These are phyloP conservation scores for Andrena fulva DNA, from an alignment of 2,888 invertebrate genomes.

Conservation along the genomic window DNA sequence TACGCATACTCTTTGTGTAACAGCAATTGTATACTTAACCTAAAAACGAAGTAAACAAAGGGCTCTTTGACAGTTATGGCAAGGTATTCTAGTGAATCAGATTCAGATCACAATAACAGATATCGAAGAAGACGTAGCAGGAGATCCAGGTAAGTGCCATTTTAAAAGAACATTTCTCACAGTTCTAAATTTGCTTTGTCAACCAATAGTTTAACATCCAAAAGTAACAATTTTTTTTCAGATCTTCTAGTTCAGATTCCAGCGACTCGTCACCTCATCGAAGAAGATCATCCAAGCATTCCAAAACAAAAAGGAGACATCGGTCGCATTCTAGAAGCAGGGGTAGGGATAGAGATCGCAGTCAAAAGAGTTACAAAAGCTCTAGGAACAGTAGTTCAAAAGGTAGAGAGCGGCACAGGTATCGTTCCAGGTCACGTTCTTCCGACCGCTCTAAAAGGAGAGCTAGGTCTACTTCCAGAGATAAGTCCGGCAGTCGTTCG, in stretches of 20 bases:
- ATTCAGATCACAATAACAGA: conserved; percentile 80
- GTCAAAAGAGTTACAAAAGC: conserved; percentile 77
- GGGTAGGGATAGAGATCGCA: conserved; percentile 75
- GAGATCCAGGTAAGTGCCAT: conserved; percentile 67
- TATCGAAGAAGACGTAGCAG: conserved; percentile 78
- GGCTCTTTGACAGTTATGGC: conserved; percentile 72
- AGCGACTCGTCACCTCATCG: conserved; percentile 79
- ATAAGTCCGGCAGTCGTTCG: conserved; percentile 81
- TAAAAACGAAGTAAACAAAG: conserved; percentile 17
- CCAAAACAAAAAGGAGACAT: conserved; percentile 78
- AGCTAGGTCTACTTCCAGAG: conserved; percentile 79
- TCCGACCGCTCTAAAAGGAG: conserved; percentile 75
- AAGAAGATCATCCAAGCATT: conserved; percentile 78
- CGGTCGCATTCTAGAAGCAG: conserved; percentile 80
- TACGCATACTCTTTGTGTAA: neutral
- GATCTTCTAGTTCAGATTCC: conserved; percentile 80
- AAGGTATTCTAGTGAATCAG: conserved; percentile 82
- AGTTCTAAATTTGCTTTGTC: too few species aligned
- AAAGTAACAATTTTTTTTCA: conserved; percentile 47
- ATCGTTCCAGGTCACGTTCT: conserved; percentile 78
- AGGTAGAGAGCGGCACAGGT: conserved; percentile 78
- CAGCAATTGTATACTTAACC: neutral
- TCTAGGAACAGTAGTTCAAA: conserved; percentile 76
- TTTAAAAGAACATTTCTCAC: neutral
- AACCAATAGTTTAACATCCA: neutral